Evolutionary conservation across 1,140 invertebrate species (phyloP), one percentile per base, ranked within the genome.

Genomic region (Euwallacea fornicatus): DNA sequence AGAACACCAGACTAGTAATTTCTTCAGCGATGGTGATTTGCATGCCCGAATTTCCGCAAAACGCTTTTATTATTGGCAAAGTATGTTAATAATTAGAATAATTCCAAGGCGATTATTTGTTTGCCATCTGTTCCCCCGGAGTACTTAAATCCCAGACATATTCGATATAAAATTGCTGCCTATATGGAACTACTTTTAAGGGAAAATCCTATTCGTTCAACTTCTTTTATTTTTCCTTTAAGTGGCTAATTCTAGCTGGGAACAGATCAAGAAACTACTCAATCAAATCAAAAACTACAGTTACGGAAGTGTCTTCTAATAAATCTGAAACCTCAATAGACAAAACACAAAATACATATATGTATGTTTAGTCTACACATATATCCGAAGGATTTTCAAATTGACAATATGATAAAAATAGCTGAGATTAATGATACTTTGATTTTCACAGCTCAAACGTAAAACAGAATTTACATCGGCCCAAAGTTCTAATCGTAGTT

Each of bases 341-440:
- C 44, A 50, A 53, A 65, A 54, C 62, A 65, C 7, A 65, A 65
- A 62, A 60, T 11, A 41, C 13, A 43, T 54, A 65, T n/a, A n/a
- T n/a, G n/a, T n/a, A n/a, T n/a, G n/a, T 65, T 65, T 54, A 65
- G 62, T 54, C 62, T 65, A 65, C 16, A 54, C 11, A 7, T 65
- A 33, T 33, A 33, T 11, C 33, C 47, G 21, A 65, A 13, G 62
- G 46, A n/a, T 53, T 65, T 53, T 61, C 11, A 54, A 65, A 65
- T 65, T 65, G 62, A 65, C 46, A 53, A 53, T 44, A 50, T 65
- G 53, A 21, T 58, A 67, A 67, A 67, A 67, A 67, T 67, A 67
- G 65, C 53, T 21, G 50, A 43, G 65, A 67, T 67, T 67, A 67
- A 67, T 54, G 54, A 59, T 67, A 15, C 13, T 67, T 67, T 67